Conservation (phyloP, 2,888 invertebrate species). For the Colostygia pectinataria region DNA sequence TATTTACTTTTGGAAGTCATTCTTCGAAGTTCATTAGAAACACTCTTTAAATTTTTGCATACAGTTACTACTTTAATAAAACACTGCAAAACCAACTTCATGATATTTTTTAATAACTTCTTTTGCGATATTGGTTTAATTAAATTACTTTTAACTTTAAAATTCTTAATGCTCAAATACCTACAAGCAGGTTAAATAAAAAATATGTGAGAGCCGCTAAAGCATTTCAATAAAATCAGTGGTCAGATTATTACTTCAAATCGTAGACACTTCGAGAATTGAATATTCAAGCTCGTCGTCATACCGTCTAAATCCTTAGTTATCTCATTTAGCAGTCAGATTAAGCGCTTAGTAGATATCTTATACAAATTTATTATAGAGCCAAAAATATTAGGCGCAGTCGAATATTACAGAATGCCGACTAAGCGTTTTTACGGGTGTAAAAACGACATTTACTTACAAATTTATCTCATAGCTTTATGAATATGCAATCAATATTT, state of each 20-base stretch:
- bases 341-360: conserved; percentile 15
- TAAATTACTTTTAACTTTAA: too few relatives aligned
- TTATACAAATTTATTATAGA: conserved; percentile 26
- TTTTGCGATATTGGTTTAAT: too few relatives aligned
- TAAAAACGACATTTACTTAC: conserved; percentile 44
- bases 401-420: conserved; percentile 30
- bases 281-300: conserved; percentile 15
- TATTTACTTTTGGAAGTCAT: conserved; percentile 71
- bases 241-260: conserved; percentile 1
- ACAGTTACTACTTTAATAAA: too few relatives aligned
- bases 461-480: conserved; percentile 43
- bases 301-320: conserved; percentile 14
- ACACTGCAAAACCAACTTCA: too few relatives aligned
- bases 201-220: neutral
- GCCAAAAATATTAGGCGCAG: conserved; percentile 29
- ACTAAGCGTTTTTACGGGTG: conserved; percentile 38
- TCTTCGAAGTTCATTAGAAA: conserved; percentile 40
- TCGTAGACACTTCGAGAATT: conserved; percentile 21
- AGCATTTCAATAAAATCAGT: neutral
- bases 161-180: too few relatives aligned
- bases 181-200: neutral
- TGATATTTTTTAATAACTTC: too few relatives aligned
- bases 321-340: conserved; percentile 16
- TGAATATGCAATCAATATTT: conserved; percentile 50
- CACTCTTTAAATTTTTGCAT: conserved; percentile 2